Percentiles rank a stretch among this genome's conserved stretches.
phyloP scores from a whole-genome alignment of 2,888 invertebrate species.

The Meliscaeva auricollis region DNA sequence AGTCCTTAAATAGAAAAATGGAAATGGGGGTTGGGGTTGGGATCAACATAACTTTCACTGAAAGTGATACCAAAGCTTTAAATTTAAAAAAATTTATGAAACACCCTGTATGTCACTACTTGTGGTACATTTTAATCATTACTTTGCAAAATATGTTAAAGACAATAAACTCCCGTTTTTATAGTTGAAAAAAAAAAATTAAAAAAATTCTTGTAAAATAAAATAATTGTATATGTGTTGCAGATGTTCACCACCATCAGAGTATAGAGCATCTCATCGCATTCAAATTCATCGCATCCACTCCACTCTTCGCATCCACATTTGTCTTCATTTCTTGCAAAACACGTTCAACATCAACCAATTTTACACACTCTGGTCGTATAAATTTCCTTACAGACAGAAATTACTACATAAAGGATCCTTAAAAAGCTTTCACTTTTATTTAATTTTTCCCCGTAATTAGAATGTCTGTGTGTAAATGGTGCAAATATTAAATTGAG shows the following conservation, averaged over 20 bases:
- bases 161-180: background rate
- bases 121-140: background rate
- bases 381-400: conserved; percentile 21
- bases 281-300: background rate
- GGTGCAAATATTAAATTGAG: conserved; percentile 72
- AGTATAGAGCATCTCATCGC: conserved; percentile 7
- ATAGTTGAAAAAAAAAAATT: background rate
- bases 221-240: conserved; percentile 23
- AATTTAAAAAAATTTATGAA: no score
- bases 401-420: conserved; percentile 48
- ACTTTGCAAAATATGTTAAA: conserved; percentile 13
- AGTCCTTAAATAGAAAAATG: no score
- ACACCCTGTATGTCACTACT: background rate
- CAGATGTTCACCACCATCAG: conserved; percentile 34
- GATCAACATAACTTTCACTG: no score
- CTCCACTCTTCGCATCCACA: background rate
- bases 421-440: conserved; percentile 74
- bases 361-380: background rate
- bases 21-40: no score
- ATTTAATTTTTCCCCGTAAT: conserved; percentile 74
- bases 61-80: no score
- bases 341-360: conserved; percentile 22
- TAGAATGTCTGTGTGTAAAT: conserved; percentile 73
- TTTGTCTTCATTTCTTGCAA: background rate
- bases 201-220: conserved; percentile 18